Percentiles rank a stretch among this genome's conserved stretches.
phyloP scores from a whole-genome alignment of 2,797 vertebrate genomes.

The Tarsius wallacei region DNA sequence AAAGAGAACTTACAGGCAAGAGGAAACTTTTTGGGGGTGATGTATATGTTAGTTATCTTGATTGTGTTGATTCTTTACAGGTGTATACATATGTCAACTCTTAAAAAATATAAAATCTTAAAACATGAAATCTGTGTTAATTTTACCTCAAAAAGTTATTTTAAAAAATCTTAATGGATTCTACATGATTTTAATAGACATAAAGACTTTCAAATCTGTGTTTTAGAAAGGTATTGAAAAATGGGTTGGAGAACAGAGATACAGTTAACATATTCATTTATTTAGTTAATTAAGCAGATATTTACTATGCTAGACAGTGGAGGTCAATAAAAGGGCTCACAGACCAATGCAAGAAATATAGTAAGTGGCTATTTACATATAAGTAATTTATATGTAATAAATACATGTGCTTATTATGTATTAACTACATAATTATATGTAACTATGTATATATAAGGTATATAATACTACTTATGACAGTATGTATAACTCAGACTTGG shows the following conservation, averaged over 20 bases:
- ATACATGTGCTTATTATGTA: not conserved
- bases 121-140: not conserved
- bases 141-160: not conserved
- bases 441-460: not conserved
- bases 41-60: not conserved
- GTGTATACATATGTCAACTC: not conserved
- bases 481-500: not conserved
- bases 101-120: not conserved
- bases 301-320: not conserved
- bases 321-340: not conserved
- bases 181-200: not conserved
- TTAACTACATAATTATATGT: not conserved
- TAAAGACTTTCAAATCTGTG: not conserved
- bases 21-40: not conserved
- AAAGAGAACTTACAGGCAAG: not conserved
- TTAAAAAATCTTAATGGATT: not conserved
- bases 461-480: not conserved
- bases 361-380: not conserved
- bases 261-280: not conserved
- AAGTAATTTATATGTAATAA: not conserved
- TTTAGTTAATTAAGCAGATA: not conserved
- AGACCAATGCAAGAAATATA: not conserved
- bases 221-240: not conserved
- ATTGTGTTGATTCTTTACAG: slow-evolving; percentile 31
- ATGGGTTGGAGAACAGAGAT: not conserved